phyloP scores from a whole-genome alignment of 2,797 vertebrate genomes.

The Cetoscarus ocellatus region DNA sequence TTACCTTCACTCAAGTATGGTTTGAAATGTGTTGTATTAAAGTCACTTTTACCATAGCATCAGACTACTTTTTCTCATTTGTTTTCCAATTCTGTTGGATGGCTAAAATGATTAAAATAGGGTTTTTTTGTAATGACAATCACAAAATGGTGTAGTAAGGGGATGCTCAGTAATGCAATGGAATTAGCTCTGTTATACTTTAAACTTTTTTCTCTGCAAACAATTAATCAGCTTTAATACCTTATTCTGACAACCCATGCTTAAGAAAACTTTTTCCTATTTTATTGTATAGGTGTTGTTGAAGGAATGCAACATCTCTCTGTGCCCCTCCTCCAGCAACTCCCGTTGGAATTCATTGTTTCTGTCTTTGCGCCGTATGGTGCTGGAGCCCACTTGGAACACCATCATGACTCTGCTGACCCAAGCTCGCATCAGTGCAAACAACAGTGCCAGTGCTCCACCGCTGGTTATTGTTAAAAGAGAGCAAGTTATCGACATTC shows the following conservation, averaged over 20 bases:
- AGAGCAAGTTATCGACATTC: constrained; percentile 82
- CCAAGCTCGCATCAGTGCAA: constrained; percentile 81
- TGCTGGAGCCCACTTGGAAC: constrained; percentile 76
- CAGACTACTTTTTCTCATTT: too few relatives aligned
- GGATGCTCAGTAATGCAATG: too few relatives aligned
- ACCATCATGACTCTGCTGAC: constrained; percentile 75
- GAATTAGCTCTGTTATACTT: too few relatives aligned
- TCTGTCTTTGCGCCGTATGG: constrained; percentile 73
- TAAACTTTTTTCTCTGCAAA: too few relatives aligned
- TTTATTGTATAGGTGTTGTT: constrained; percentile 67
- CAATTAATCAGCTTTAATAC: background rate
- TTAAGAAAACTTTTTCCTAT: background rate
- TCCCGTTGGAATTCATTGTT: constrained; percentile 84
- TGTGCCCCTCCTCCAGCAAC: constrained; percentile 69
- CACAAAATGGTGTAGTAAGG: too few relatives aligned
- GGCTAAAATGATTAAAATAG: too few relatives aligned
- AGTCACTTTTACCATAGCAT: too few relatives aligned
- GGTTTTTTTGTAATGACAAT: too few relatives aligned
- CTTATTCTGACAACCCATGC: background rate
- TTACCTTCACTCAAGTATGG: too few relatives aligned
- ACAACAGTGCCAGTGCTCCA: constrained; percentile 65
- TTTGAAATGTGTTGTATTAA: too few relatives aligned
- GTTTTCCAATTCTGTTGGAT: too few relatives aligned
- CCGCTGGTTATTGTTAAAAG: constrained; percentile 79
- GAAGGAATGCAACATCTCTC: constrained; percentile 76